A percentile compares a stretch with the other conserved stretches of the same genome.
phyloP scores from a whole-genome alignment of 2,888 invertebrate genomes.

The Allygus modestus region DNA sequence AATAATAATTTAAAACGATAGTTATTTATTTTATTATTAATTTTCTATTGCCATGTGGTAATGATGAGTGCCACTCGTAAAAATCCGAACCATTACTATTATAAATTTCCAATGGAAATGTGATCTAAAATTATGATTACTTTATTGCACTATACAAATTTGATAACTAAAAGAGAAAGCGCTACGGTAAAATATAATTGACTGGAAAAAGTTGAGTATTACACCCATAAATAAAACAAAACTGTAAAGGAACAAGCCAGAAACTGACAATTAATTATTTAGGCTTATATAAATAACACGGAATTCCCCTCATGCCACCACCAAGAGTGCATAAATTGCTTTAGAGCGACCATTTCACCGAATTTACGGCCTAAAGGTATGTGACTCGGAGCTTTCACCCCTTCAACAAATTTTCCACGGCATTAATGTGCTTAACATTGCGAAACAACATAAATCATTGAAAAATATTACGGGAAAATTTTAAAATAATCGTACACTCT shows the following conservation, averaged over 20 bases:
- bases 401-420: constrained; percentile 27
- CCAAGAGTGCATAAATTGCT: constrained; percentile 43
- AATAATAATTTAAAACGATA: no score
- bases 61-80: no score
- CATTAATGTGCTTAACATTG: constrained; percentile 32
- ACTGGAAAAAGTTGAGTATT: neutral
- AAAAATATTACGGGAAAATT: neutral
- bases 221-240: neutral
- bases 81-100: no score
- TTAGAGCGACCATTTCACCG: constrained; percentile 35
- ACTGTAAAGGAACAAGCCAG: constrained; percentile 5
- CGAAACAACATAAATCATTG: neutral
- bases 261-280: constrained; percentile 40
- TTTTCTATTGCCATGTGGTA: no score
- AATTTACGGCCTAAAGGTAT: constrained; percentile 38
- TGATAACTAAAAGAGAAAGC: no score
- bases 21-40: no score
- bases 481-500: no score
- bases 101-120: no score
- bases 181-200: neutral
- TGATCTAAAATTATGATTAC: no score
- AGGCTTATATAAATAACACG: constrained; percentile 38
- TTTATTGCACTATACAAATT: no score
- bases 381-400: constrained; percentile 1
- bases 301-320: constrained; percentile 40